Evolutionary conservation across 92 coral and sea anemone species (phyloP), one percentile per base, ranked within the genome.

Genomic region (Muricea muricata): DNA sequence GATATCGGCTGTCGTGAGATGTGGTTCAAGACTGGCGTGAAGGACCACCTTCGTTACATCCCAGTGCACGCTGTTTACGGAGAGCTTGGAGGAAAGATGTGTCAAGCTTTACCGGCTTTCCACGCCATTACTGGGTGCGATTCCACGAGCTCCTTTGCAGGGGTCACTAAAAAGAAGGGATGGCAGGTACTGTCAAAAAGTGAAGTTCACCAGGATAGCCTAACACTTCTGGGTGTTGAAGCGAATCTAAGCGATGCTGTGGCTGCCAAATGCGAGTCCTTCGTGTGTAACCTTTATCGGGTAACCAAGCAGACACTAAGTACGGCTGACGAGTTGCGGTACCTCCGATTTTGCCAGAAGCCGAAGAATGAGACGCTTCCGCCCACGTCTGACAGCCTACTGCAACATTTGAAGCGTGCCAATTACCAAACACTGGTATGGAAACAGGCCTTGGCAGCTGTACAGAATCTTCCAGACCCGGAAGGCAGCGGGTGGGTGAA

Each of bases 71-170:
- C 12, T 0, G 46, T 83, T 7, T 7, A 21, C 29, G 20, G 37
- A 18, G n/a, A 24, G 28, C 71, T 88, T 0, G 87, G 92, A 1
- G 46, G 56, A 31, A 79, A 63, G 60, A 11, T 89, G 82, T 80
- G 82, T 72, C 63, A 13, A 3, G 52, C 33, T 45, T 40, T 85
- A 7, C 87, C 84, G 23, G 86, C 92, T 6, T 89, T 79, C 70
- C 92, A 86, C 47, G 90, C 87, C 8, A 15, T 89, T 2, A 80
- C 90, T 8, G 90, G 90, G 0, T 89, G 93, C 60, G 93, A 89
- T 56, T 23, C 90, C 8, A 89, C 89, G 32, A 80, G 87, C 66
- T 67, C 90, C 41, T 73, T 79, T 0, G 76, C 86, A 30, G 88
- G 89, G 26, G 63, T 87, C 0, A 65, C 65, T 6, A 90, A 90